Evolutionary conservation across 2,113 vertebrate genomes (phyloP).

Genomic region (Halcyon malimbica): DNA sequence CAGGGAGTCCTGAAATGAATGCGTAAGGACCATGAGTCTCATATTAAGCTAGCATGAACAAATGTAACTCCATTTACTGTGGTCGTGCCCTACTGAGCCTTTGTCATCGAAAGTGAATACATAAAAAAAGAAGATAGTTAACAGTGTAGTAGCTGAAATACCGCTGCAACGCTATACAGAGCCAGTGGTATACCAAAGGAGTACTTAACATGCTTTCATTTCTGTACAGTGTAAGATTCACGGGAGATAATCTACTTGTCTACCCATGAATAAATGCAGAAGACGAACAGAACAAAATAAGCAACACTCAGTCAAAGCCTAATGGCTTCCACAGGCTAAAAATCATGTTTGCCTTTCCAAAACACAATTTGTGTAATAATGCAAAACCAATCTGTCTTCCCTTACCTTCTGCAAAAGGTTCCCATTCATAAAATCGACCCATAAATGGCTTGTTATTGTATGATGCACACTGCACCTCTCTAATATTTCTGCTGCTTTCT

Average conservation of each 20-base stretch:
- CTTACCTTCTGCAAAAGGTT: conserved; percentile 94
- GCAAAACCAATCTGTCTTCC: background rate
- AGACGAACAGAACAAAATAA: background rate
- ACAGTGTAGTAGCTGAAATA: background rate
- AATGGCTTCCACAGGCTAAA: background rate
- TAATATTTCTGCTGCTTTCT: conserved; percentile 84
- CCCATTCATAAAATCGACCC: conserved; percentile 95
- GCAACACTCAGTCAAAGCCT: background rate
- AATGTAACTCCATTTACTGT: background rate
- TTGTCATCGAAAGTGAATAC: background rate
- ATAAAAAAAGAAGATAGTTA: background rate
- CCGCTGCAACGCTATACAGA: background rate
- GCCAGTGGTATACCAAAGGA: background rate
- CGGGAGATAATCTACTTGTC: background rate
- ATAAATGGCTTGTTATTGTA: conserved; percentile 96
- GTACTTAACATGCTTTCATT: background rate
- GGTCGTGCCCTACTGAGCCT: background rate
- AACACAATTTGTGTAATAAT: background rate
- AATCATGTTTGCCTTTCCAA: background rate
- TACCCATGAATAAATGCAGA: background rate
- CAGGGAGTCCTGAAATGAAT: background rate
- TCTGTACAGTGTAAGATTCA: background rate
- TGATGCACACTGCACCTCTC: conserved; percentile 90
- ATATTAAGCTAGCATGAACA: background rate
- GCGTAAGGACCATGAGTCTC: background rate